A percentile compares a stretch with the other conserved stretches of the same genome.
Conservation (phyloP, 2,113 vertebrate genomes). For the Typhlomys cinereus region DNA sequence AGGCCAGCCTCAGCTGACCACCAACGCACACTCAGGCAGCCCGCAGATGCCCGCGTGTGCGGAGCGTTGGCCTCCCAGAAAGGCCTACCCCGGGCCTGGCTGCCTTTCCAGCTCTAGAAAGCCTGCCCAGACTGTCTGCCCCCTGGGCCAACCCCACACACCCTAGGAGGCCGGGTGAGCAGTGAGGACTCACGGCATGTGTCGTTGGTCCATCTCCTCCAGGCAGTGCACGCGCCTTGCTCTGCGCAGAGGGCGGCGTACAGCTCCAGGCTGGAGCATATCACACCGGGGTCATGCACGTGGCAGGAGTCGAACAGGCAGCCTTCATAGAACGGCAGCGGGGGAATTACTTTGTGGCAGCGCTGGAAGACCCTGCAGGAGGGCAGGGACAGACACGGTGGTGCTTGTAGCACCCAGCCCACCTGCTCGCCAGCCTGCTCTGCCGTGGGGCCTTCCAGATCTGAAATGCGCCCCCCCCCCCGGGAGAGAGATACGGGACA, state of each 20-base stretch:
- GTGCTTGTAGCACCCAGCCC: not conserved
- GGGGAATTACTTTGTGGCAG: conserved; percentile 84
- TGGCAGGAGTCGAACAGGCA: conserved; percentile 87
- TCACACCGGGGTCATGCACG: not conserved
- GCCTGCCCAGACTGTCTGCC: not conserved
- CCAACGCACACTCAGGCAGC: rapidly evolving
- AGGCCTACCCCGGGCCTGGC: not conserved
- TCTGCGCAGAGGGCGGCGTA: conserved; percentile 89
- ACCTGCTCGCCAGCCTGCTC: rapidly evolving
- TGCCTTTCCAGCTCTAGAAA: not conserved
- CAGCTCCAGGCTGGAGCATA: conserved; percentile 89
- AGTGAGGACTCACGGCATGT: conserved; percentile 87
- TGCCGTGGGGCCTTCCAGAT: rapidly evolving
- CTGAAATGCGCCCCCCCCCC: rapidly evolving
- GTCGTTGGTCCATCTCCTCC: conserved; percentile 87
- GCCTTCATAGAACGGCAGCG: conserved; percentile 81
- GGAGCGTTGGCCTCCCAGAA: not conserved
- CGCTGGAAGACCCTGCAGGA: conserved; percentile 85
- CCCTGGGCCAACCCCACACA: rapidly evolving
- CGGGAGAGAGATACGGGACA: not conserved
- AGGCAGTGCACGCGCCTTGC: conserved; percentile 88
- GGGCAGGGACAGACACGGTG: rapidly evolving
- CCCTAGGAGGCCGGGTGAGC: not conserved
- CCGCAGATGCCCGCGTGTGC: no score
- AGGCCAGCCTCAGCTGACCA: not conserved